Base-by-base conservation (phyloP, 37 sponge, comb jelly and placozoan genomes). In the Diacarnus erythraeanus region DNA sequence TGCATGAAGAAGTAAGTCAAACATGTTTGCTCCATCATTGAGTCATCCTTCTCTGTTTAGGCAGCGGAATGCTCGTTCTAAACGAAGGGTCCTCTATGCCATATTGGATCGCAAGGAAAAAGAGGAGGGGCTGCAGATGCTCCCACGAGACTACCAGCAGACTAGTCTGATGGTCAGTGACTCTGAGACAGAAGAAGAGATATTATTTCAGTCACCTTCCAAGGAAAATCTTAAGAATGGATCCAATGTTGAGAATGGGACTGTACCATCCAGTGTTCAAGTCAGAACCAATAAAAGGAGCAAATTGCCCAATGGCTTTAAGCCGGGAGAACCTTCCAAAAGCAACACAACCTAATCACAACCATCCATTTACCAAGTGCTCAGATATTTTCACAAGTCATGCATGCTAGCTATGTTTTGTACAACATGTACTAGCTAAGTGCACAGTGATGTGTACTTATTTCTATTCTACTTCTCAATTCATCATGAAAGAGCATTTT, bases 121-220 rank as follows among this genome's bases (percentile, higher is more conserved):
- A 1, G 72, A 47, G 29, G 84, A 82, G 65, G 56, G 57, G 18
- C 9, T 41, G 27, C 38, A 40, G 42, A 84, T 84, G 85, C 57
- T 83, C 0, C 68, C 83, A 0, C 74, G 54, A 54, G 73, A 72
- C 25, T 77, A 83, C 64, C 65, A 73, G 39, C 72, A 77, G 63
- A 78, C 51, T 18, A 89, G 90, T 27, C 75, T 89, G 1, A 89
- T 89, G 90, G 80, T 84, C 21, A 84, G 80, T 15, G 90, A 89
- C 67, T 70, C 80, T 17, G 82, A 77, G 39, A 81, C 83, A n/a
- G 90, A 89, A 35, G 86, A 83, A 30, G 90, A 89, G 60, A 61
- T 89, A 0, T 59, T 89, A 18, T 84, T 84, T 40, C 86, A 89
- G 15, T 60, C 88, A 1, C 15, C 76, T 39, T 64, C 75, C 59